A percentile compares a stretch with the other conserved stretches of the same genome.
Conservation (phyloP, 2,113 vertebrate genomes). For the Prietella phreatophila region DNA sequence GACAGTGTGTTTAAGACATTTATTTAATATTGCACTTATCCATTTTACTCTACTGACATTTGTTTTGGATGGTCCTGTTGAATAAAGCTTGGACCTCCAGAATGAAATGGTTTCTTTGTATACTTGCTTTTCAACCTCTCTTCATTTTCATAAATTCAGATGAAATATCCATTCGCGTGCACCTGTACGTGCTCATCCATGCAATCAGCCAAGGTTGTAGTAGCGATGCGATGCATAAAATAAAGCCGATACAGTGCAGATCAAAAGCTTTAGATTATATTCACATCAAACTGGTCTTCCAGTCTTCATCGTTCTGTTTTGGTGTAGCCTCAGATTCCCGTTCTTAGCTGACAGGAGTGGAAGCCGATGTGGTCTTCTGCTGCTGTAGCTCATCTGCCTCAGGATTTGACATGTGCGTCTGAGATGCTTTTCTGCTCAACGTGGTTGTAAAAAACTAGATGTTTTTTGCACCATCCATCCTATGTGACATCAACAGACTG, state of each 20-base stretch:
- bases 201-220: background rate
- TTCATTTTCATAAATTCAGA: background rate
- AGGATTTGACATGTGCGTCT: background rate
- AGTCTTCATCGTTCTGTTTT: background rate
- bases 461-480: background rate
- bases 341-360: background rate
- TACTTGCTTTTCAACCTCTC: background rate
- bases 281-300: background rate
- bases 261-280: background rate
- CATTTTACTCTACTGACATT: slow-evolving; percentile 1
- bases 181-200: background rate
- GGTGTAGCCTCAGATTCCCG: background rate
- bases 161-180: background rate
- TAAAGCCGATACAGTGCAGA: background rate
- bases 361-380: background rate
- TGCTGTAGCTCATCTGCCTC: background rate
- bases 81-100: slow-evolving; percentile 42
- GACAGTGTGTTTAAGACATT: background rate
- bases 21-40: slow-evolving; percentile 22
- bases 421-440: background rate
- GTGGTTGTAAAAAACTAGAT: background rate
- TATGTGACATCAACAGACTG: too few relatives aligned
- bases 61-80: slow-evolving; percentile 25
- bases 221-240: background rate
- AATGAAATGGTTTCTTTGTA: background rate